Conservation (phyloP, 2,113 vertebrate genomes). For the Maccullochella peelii region DNA sequence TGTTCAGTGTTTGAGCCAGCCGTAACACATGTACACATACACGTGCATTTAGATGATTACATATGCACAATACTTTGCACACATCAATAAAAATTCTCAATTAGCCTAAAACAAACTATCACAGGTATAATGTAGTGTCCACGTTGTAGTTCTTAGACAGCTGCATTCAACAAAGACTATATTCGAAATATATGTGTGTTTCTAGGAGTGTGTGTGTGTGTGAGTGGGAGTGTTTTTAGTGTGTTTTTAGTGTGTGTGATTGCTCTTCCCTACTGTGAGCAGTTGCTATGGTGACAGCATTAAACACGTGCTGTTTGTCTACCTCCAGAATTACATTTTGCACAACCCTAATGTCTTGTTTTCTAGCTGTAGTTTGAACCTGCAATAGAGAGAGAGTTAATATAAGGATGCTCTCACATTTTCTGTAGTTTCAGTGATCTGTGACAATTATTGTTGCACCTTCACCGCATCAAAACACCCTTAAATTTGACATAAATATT, state of each 20-base stretch:
- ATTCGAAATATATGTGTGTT: not conserved
- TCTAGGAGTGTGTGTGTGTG: not conserved
- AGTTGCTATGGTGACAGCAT: slow-evolving; percentile 81
- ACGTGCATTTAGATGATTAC: not conserved
- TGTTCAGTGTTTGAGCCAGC: no score
- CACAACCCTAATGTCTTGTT: slow-evolving; percentile 51
- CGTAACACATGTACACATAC: not conserved
- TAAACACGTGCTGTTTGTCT: slow-evolving; percentile 75
- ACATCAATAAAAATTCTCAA: not conserved
- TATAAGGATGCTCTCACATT: not conserved
- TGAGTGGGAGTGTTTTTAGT: slow-evolving; percentile 42
- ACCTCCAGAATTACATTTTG: slow-evolving; percentile 73
- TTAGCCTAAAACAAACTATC: not conserved
- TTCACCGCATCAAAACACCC: not conserved
- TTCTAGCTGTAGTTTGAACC: slow-evolving; percentile 22
- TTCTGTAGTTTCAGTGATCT: not conserved
- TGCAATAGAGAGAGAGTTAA: not conserved
- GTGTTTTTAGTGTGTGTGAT: slow-evolving; percentile 52
- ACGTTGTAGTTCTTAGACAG: not conserved
- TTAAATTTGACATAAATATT: not conserved
- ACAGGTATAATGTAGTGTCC: no score
- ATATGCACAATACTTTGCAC: not conserved
- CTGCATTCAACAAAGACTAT: not conserved
- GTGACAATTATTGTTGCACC: not conserved
- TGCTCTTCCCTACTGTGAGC: slow-evolving; percentile 68